A percentile compares a stretch with the other conserved stretches of the same genome.
Evolutionary conservation across 2,888 invertebrate genomes (phyloP).

Genomic region (Dryobotodes eremita): DNA sequence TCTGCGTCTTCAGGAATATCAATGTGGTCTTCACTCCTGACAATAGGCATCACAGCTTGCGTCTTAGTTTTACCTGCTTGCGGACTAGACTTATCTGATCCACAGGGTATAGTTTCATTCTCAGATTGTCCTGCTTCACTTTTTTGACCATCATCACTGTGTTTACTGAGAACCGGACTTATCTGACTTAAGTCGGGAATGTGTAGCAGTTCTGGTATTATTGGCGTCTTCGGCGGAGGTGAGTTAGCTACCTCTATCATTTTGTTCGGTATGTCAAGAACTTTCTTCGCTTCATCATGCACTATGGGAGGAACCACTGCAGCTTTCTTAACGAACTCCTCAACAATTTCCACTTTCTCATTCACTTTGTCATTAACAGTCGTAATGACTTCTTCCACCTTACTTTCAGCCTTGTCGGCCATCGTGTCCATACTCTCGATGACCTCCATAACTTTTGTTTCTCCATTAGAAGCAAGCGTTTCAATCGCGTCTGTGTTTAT

Average conservation of each 20-base stretch:
- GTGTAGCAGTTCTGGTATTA: slow-evolving; percentile 84
- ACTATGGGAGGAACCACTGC: slow-evolving; percentile 77
- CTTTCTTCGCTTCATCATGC: slow-evolving; percentile 78
- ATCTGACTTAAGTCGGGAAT: slow-evolving; percentile 85
- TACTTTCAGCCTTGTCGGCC: slow-evolving; percentile 70
- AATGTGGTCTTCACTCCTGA: slow-evolving; percentile 86
- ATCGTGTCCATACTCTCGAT: slow-evolving; percentile 76
- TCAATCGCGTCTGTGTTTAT: slow-evolving; percentile 78
- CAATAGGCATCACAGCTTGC: slow-evolving; percentile 88
- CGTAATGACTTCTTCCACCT: slow-evolving; percentile 72
- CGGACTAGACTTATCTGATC: slow-evolving; percentile 88
- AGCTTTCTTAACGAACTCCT: slow-evolving; percentile 83
- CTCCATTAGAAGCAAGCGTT: slow-evolving; percentile 66
- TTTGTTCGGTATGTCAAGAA: slow-evolving; percentile 82
- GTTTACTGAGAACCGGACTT: slow-evolving; percentile 85
- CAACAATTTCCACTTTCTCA: slow-evolving; percentile 81
- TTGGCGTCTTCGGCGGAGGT: slow-evolving; percentile 87
- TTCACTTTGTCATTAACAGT: slow-evolving; percentile 73
- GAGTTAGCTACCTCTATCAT: slow-evolving; percentile 81
- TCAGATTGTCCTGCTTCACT: slow-evolving; percentile 87
- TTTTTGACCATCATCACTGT: slow-evolving; percentile 86
- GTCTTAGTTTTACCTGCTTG: slow-evolving; percentile 86
- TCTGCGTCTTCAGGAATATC: slow-evolving; percentile 75
- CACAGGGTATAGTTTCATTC: slow-evolving; percentile 88
- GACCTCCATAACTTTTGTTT: slow-evolving; percentile 66